These are phyloP conservation scores for Cyaniris semiargus DNA, from an alignment of 2,888 invertebrate species.

Conservation along the genomic window DNA sequence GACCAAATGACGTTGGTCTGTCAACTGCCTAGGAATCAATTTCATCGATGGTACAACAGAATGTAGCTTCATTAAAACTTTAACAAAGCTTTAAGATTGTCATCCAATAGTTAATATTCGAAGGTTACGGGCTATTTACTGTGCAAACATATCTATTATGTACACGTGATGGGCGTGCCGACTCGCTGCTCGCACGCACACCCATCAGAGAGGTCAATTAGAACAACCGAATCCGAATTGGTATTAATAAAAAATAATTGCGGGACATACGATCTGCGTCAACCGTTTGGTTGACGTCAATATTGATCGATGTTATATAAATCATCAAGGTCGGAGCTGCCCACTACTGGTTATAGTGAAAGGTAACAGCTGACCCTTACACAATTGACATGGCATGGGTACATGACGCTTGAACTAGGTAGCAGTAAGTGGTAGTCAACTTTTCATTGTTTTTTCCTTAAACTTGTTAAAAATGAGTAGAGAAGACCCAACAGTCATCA, in stretches of 20 bases:
- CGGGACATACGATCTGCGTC: slow-evolving; percentile 63
- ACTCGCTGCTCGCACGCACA: slow-evolving; percentile 55
- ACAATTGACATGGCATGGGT: background rate
- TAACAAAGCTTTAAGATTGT: background rate
- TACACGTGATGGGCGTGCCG: slow-evolving; percentile 50
- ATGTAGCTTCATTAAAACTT: too few relatives aligned
- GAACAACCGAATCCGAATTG: slow-evolving; percentile 67
- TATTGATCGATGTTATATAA: slow-evolving; percentile 44
- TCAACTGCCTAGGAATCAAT: too few relatives aligned
- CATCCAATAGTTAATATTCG: background rate
- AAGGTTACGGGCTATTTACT: background rate
- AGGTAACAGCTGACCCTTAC: slow-evolving; percentile 2
- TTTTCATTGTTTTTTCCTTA: too few relatives aligned
- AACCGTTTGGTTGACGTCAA: slow-evolving; percentile 59
- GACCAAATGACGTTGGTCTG: too few relatives aligned
- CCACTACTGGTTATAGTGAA: slow-evolving; percentile 18
- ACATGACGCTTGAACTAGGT: background rate
- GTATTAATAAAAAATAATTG: slow-evolving; percentile 65
- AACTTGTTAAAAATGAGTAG: too few relatives aligned
- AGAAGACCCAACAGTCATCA: too few relatives aligned
- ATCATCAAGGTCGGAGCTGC: slow-evolving; percentile 42
- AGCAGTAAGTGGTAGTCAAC: background rate
- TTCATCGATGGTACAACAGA: too few relatives aligned
- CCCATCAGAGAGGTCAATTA: slow-evolving; percentile 65
- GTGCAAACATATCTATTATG: slow-evolving; percentile 16